Evolutionary conservation across 2,113 vertebrate genomes (phyloP).

Genomic region (Aphelocoma coerulescens): DNA sequence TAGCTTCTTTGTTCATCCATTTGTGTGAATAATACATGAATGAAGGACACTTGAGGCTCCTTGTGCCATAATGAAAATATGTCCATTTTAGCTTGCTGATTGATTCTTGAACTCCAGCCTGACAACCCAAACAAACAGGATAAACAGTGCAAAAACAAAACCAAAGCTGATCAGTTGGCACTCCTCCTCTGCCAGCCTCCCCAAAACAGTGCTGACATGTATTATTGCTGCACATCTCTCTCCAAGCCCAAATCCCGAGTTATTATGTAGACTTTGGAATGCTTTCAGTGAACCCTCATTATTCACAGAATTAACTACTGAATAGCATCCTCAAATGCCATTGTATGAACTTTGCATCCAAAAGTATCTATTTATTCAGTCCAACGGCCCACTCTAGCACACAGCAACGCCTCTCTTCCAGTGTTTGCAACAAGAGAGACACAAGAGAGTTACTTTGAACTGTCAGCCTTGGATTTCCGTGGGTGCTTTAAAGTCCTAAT

Average conservation of each 20-base stretch:
- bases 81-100: neutral
- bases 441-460: neutral
- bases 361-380: conserved; percentile 6
- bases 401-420: neutral
- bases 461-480: neutral
- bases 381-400: neutral
- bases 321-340: neutral
- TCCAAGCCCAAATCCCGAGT: neutral
- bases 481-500: neutral
- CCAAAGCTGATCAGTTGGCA: neutral
- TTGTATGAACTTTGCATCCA: neutral
- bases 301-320: conserved; percentile 1
- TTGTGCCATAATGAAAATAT: neutral
- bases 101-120: conserved; percentile 10
- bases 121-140: neutral
- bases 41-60: neutral
- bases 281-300: neutral
- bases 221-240: neutral
- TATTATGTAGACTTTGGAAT: neutral
- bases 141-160: neutral
- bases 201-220: neutral
- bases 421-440: neutral
- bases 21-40: neutral
- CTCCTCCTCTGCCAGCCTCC: neutral
- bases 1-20: neutral